phyloP scores from a whole-genome alignment of 2,113 vertebrate species.

The Montifringilla adamsi region DNA sequence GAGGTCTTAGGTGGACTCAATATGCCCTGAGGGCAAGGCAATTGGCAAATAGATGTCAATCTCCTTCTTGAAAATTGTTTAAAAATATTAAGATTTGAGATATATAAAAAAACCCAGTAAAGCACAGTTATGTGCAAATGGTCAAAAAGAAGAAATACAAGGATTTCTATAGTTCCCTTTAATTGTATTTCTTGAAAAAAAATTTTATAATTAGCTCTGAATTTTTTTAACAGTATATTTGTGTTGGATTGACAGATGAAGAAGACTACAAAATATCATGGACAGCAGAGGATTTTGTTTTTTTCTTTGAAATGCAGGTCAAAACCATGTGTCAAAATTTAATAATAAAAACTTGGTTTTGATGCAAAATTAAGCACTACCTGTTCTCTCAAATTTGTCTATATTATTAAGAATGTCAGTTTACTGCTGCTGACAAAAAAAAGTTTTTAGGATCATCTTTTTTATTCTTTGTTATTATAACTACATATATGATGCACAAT shows the following conservation, averaged over 20 bases:
- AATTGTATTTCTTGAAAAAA: not conserved
- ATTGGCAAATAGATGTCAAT: not conserved
- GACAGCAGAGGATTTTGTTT: not conserved
- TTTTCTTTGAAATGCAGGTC: not conserved
- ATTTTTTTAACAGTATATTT: not conserved
- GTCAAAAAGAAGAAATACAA: not conserved
- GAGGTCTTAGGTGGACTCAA: no score
- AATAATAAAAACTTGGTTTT: not conserved
- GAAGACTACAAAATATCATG: not conserved
- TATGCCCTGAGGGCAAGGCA: not conserved
- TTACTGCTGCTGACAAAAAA: not conserved
- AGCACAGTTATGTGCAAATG: not conserved
- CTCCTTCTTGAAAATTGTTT: not conserved
- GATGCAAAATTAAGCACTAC: not conserved
- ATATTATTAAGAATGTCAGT: not conserved
- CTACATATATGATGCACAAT: not conserved
- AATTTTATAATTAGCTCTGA: not conserved
- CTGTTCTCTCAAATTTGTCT: not conserved
- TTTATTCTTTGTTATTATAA: not conserved
- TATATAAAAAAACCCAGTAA: fast-evolving
- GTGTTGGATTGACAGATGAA: not conserved
- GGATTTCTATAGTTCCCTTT: not conserved
- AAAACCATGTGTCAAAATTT: not conserved
- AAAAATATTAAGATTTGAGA: not conserved
- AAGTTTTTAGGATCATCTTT: fast-evolving